Evolutionary conservation across 2,113 vertebrate species (phyloP).

Genomic region (Sphaerodactylus townsendi): DNA sequence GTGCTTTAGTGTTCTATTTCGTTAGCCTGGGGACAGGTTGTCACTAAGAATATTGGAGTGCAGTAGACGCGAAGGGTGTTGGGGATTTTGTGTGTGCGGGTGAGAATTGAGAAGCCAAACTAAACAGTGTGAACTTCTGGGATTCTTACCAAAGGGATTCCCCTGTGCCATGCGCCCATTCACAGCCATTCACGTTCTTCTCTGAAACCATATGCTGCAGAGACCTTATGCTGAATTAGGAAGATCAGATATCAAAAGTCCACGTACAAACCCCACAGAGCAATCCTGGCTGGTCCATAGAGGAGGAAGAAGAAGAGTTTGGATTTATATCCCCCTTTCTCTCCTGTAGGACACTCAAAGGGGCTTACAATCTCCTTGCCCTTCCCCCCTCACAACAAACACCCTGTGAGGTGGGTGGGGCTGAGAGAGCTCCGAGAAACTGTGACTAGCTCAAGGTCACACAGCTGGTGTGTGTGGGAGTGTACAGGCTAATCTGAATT

Average conservation of each 20-base stretch:
- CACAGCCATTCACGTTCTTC: background rate
- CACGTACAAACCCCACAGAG: background rate
- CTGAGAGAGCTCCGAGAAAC: too few species aligned
- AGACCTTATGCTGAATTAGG: background rate
- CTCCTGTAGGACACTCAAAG: too few species aligned
- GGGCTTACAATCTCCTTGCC: too few species aligned
- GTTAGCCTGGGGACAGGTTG: background rate
- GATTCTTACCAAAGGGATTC: background rate
- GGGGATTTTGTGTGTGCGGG: background rate
- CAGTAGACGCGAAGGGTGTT: too few species aligned
- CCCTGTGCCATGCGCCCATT: background rate
- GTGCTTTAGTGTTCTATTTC: background rate
- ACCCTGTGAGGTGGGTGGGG: too few species aligned
- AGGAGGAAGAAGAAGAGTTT: too few species aligned
- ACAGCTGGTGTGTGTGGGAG: too few species aligned
- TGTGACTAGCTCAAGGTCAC: too few species aligned
- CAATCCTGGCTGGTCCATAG: too few species aligned
- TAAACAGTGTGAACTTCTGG: background rate
- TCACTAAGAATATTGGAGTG: background rate
- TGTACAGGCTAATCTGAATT: too few species aligned
- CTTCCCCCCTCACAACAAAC: too few species aligned
- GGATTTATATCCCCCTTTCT: too few species aligned
- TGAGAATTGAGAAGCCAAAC: background rate
- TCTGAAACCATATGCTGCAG: background rate
- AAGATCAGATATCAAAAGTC: background rate